Percentiles rank a stretch among this genome's conserved stretches.
These are phyloP conservation scores for Neodontobutis hainanensis DNA, from an alignment of 2,113 vertebrate genomes.

Conservation along the genomic window DNA sequence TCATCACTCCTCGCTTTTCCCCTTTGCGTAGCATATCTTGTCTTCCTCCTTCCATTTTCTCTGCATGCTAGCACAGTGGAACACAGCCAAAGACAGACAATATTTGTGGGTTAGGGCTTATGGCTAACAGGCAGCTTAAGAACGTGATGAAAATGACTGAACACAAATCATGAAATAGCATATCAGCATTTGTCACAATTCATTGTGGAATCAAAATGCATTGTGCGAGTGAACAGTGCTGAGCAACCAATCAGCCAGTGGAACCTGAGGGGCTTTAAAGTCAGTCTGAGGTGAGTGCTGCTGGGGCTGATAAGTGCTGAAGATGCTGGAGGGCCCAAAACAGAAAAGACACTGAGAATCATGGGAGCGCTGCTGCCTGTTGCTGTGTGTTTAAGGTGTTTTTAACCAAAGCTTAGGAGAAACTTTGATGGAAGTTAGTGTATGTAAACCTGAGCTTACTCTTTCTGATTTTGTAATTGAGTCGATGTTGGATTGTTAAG, in stretches of 20 bases:
- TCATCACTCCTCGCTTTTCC: conserved; percentile 41
- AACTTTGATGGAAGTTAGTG: too few species aligned
- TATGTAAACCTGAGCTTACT: too few species aligned
- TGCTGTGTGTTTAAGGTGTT: conserved; percentile 33
- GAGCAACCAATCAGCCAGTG: conserved; percentile 7
- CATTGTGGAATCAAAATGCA: not conserved
- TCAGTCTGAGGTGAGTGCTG: conserved; percentile 34
- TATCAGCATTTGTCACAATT: conserved; percentile 12
- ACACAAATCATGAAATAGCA: not conserved
- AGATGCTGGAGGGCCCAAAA: conserved; percentile 46
- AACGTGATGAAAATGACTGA: not conserved
- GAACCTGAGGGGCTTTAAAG: conserved; percentile 27
- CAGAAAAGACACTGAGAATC: conserved; percentile 13
- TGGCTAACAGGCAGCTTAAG: conserved; percentile 21
- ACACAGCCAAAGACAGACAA: not conserved
- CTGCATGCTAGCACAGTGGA: conserved; percentile 25
- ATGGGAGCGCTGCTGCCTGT: conserved; percentile 54
- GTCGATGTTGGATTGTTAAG: not conserved
- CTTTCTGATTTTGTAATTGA: too few species aligned
- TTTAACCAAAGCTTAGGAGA: not conserved
- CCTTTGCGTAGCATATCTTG: conserved; percentile 33
- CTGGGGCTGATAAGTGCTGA: conserved; percentile 56
- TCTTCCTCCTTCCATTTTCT: conserved; percentile 20
- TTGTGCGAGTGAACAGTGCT: conserved; percentile 11
- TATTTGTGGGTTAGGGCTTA: conserved; percentile 18